Evolutionary conservation across 35 echinoderm and acorn worm genomes (phyloP), one percentile per base, ranked within the genome.

Genomic region (Holothuria glaberrima): DNA sequence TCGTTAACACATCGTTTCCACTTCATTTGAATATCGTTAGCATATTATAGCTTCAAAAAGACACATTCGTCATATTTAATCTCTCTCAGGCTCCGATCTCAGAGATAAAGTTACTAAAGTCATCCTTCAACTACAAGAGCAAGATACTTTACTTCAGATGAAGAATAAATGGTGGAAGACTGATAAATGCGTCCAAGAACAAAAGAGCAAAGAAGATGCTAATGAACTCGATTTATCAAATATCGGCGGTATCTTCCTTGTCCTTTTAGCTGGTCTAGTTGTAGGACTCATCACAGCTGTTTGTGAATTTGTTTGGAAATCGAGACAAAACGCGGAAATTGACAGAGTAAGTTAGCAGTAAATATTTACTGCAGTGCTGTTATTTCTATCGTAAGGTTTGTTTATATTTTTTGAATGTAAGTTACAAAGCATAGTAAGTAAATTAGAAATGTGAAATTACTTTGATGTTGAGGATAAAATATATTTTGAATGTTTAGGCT

Each of bases 181-280:
- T 26, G 91, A 83, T 35, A 87, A 97, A 28, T 99, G 97, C 64
- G 91, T 90, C 25, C 46, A 29, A 7, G 89, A 89, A 12, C 48
- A 82, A 12, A 62, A 76, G 14, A 87, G 82, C 28, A 99, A 94
- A 52, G 93, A 99, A 60, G 97, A 99, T 52, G 97, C 97, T 22
- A 99, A 95, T 70, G 91, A 92, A 35, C 91, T 99, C 22, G 97
- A 93, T 24, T 68, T 99, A 14, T 92, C 90, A 61, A 99, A 99
- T 76, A 99, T 99, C 32, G 97, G 97, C 14, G 97, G 97, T 22
- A 99, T 99, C 66, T 99, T 99, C 74, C 88, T 99, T n/a, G 97
- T 99, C 5, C 86, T 99, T 9, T 70, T 99, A 9, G 83, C 91
- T 32, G 97, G 97, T 5, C 91, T 99, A 28, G 83, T 95, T 30